Evolutionary conservation across 2,113 vertebrate genomes (phyloP).

Genomic region (Callorhinus ursinus): DNA sequence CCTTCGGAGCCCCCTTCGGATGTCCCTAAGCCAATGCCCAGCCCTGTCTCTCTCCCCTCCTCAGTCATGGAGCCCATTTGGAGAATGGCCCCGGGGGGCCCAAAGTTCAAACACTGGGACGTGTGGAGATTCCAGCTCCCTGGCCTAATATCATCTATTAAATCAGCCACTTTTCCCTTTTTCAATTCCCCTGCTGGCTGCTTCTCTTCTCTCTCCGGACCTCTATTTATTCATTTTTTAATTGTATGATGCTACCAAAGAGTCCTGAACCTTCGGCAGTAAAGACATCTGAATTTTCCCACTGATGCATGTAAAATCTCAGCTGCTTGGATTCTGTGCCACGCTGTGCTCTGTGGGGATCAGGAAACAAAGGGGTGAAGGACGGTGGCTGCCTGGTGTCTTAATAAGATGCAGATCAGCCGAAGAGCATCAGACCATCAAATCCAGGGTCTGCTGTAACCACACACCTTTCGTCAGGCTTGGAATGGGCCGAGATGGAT

Average conservation of each 20-base stretch:
- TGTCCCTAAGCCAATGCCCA: not conserved
- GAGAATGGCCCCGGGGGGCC: slow-evolving; percentile 9
- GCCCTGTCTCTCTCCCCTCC: not conserved
- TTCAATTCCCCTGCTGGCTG: slow-evolving; percentile 2
- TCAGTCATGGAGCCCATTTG: not conserved
- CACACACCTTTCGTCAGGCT: slow-evolving; percentile 91
- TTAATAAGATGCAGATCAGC: slow-evolving; percentile 99
- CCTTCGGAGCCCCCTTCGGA: not conserved
- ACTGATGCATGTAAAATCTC: slow-evolving; percentile 85
- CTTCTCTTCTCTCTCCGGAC: not conserved
- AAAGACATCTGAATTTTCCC: slow-evolving; percentile 87
- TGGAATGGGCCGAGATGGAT: slow-evolving; percentile 94
- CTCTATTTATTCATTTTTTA: slow-evolving; percentile 54
- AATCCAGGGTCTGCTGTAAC: slow-evolving; percentile 93
- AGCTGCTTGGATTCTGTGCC: slow-evolving; percentile 84
- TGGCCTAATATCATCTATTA: slow-evolving; percentile 71
- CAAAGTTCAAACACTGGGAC: slow-evolving; percentile 62
- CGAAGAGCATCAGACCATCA: slow-evolving; percentile 98
- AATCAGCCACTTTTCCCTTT: slow-evolving; percentile 61
- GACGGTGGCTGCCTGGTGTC: slow-evolving; percentile 93
- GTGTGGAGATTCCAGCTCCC: slow-evolving; percentile 57
- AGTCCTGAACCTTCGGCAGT: slow-evolving; percentile 78
- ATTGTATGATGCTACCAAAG: slow-evolving; percentile 78
- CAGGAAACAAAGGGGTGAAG: slow-evolving; percentile 96
- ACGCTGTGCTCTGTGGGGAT: slow-evolving; percentile 86